Evolutionary conservation across 2,888 invertebrate genomes (phyloP).

Genomic region (Spodoptera picta): DNA sequence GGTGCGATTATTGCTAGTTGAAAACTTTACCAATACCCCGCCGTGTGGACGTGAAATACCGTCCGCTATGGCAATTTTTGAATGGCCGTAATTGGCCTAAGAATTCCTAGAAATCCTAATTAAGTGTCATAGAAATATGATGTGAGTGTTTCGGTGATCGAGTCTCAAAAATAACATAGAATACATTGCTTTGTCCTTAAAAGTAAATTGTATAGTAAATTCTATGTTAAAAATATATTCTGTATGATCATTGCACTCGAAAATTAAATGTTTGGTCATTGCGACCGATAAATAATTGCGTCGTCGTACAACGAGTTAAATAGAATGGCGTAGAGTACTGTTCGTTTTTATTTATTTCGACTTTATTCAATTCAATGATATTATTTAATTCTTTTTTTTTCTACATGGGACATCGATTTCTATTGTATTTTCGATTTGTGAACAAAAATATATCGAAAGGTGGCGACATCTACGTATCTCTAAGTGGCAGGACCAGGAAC

Average conservation of each 20-base stretch:
- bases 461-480: conserved; percentile 5
- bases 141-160: too few relatives aligned
- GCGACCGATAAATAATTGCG: conserved; percentile 22
- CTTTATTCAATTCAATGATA: conserved; percentile 20
- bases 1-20: conserved; percentile 97
- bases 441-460: too few relatives aligned
- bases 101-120: neutral
- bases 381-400: conserved; percentile 7
- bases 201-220: neutral
- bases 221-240: neutral
- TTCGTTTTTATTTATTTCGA: conserved; percentile 35
- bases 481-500: conserved; percentile 3
- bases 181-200: too few relatives aligned
- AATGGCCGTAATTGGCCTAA: conserved; percentile 74
- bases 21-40: conserved; percentile 93
- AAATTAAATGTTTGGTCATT: conserved; percentile 21
- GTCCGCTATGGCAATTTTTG: conserved; percentile 86
- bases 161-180: too few relatives aligned
- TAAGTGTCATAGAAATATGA: too few relatives aligned
- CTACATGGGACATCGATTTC: too few relatives aligned
- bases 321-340: conserved; percentile 23
- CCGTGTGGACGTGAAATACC: conserved; percentile 86
- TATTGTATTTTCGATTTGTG: too few relatives aligned
- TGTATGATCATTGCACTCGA: conserved; percentile 14
- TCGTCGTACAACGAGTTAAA: conserved; percentile 20